phyloP scores from a whole-genome alignment of 2,888 invertebrate species.

The Dynastes hyllus region DNA sequence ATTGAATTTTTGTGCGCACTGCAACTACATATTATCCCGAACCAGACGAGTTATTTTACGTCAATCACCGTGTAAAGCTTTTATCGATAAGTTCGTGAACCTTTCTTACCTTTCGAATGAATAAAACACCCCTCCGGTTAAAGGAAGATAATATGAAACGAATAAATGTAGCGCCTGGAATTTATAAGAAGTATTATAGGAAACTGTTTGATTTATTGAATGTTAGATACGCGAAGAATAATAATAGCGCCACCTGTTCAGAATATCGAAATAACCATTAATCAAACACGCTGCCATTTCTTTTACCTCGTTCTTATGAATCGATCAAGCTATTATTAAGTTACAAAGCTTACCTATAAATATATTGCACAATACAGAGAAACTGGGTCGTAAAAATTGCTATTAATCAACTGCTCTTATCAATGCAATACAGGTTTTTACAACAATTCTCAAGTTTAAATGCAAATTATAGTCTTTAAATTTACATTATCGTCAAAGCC shows the following conservation, averaged over 20 bases:
- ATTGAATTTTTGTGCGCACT: no score
- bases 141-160: no score
- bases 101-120: no score
- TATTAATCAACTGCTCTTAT: constrained; percentile 2
- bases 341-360: background rate
- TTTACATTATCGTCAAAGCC: background rate
- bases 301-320: background rate
- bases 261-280: constrained; percentile 33
- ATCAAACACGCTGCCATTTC: constrained; percentile 24
- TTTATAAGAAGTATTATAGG: constrained; percentile 7
- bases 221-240: constrained; percentile 8
- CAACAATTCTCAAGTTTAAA: background rate
- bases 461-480: background rate
- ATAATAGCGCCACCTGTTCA: constrained; percentile 40
- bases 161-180: background rate
- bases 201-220: constrained; percentile 24
- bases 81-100: no score
- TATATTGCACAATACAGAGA: background rate
- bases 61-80: no score
- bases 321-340: constrained; percentile 24
- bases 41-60: no score
- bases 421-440: background rate
- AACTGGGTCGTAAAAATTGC: background rate
- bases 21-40: background rate
- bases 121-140: no score